Percentiles rank a stretch among this genome's conserved stretches.
phyloP scores from a whole-genome alignment of 92 coral and sea anemone species.

The Heteractis magnifica region DNA sequence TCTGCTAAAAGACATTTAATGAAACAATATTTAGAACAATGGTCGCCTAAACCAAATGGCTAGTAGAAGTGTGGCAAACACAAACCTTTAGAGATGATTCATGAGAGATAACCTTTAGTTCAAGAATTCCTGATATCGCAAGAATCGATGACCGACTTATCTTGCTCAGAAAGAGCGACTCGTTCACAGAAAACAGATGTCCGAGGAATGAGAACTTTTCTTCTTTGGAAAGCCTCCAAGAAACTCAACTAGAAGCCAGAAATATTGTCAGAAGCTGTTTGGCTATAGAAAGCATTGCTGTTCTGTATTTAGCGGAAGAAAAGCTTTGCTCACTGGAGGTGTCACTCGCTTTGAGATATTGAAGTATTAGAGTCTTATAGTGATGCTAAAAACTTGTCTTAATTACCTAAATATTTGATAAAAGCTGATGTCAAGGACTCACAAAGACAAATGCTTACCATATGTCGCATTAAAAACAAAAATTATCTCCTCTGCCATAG shows the following conservation, averaged over 20 bases:
- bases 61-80: slow-evolving; percentile 5
- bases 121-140: slow-evolving; percentile 41
- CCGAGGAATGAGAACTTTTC: neutral
- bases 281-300: neutral
- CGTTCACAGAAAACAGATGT: slow-evolving; percentile 20
- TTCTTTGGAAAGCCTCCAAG: neutral
- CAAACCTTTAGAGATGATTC: slow-evolving; percentile 4
- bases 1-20: no score
- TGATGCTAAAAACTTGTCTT: slow-evolving; percentile 33
- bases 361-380: slow-evolving; percentile 26
- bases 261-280: neutral
- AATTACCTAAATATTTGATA: slow-evolving; percentile 65
- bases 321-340: no score
- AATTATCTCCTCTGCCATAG: neutral
- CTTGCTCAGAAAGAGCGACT: slow-evolving; percentile 25
- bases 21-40: no score
- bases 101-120: slow-evolving; percentile 47
- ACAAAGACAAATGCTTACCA: slow-evolving; percentile 19
- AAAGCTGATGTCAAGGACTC: slow-evolving; percentile 46
- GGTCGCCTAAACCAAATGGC: neutral
- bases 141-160: slow-evolving; percentile 29
- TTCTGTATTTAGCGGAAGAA: neutral
- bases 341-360: neutral
- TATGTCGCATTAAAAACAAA: neutral
- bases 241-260: neutral